phyloP scores from a whole-genome alignment of 2,888 invertebrate species.

The Boloria selene region DNA sequence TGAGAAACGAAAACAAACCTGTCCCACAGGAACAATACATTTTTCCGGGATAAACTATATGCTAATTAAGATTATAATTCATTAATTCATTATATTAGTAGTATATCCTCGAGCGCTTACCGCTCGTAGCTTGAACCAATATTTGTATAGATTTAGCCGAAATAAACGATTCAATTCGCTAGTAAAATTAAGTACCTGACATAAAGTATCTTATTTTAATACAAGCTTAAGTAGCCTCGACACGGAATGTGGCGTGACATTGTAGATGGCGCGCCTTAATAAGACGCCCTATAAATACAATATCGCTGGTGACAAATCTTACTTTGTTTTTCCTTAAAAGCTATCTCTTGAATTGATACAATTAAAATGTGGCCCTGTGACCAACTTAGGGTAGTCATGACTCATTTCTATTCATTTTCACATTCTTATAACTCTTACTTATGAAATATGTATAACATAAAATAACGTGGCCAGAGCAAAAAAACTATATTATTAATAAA shows the following conservation, averaged over 20 bases:
- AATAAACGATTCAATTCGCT: constrained; percentile 22
- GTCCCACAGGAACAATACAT: too few species aligned
- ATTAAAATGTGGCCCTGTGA: neutral
- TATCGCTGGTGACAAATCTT: constrained; percentile 42
- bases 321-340: constrained; percentile 30
- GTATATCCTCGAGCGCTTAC: neutral
- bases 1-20: too few species aligned
- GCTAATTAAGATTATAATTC: too few species aligned
- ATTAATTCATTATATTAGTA: too few species aligned
- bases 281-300: constrained; percentile 38
- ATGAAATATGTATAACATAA: too few species aligned
- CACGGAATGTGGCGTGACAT: constrained; percentile 71
- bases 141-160: neutral
- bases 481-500: too few species aligned
- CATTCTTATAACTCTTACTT: too few species aligned
- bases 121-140: neutral
- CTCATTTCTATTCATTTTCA: too few species aligned
- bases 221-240: constrained; percentile 61
- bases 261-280: constrained; percentile 41
- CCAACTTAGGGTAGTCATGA: neutral
- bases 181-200: constrained; percentile 28
- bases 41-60: too few species aligned
- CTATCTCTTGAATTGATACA: constrained; percentile 18
- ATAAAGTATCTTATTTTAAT: constrained; percentile 50
- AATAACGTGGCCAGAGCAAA: too few species aligned